A percentile compares a stretch with the other conserved stretches of the same genome.
phyloP scores from a whole-genome alignment of 2,797 vertebrate genomes.

The Anguilla obscura region DNA sequence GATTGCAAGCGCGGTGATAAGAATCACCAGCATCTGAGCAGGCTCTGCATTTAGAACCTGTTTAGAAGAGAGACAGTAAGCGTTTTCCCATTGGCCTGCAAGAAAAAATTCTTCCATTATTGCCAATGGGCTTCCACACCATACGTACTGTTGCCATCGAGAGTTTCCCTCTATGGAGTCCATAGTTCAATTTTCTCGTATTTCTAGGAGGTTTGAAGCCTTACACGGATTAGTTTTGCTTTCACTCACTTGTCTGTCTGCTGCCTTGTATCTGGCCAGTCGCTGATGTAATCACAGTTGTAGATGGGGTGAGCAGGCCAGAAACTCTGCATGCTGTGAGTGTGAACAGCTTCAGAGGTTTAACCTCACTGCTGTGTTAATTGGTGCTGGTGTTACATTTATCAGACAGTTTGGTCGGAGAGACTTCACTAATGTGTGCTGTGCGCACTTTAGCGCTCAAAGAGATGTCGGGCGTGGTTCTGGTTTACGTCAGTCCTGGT shows the following conservation, averaged over 20 bases:
- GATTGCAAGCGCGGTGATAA: neutral
- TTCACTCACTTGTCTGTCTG: neutral
- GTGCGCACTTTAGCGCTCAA: neutral
- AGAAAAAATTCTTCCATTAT: neutral
- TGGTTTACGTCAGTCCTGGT: neutral
- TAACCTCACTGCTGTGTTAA: constrained; percentile 68
- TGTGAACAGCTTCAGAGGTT: constrained; percentile 52
- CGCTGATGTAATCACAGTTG: neutral
- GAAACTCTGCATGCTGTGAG: constrained; percentile 37
- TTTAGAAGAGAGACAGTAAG: neutral
- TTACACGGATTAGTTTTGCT: neutral
- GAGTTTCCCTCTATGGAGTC: neutral
- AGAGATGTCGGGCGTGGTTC: neutral
- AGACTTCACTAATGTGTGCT: constrained; percentile 44
- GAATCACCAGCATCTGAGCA: neutral
- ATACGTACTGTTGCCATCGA: neutral
- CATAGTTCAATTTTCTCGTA: neutral
- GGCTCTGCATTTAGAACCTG: neutral
- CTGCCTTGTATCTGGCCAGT: neutral
- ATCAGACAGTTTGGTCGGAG: constrained; percentile 57
- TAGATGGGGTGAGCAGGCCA: neutral
- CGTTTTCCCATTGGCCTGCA: neutral
- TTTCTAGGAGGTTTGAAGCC: neutral
- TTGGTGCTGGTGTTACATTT: constrained; percentile 66
- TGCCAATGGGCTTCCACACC: neutral